Evolutionary conservation across 2,797 vertebrate species (phyloP), one percentile per base, ranked within the genome.

Genomic region (Tragopan temminckii): DNA sequence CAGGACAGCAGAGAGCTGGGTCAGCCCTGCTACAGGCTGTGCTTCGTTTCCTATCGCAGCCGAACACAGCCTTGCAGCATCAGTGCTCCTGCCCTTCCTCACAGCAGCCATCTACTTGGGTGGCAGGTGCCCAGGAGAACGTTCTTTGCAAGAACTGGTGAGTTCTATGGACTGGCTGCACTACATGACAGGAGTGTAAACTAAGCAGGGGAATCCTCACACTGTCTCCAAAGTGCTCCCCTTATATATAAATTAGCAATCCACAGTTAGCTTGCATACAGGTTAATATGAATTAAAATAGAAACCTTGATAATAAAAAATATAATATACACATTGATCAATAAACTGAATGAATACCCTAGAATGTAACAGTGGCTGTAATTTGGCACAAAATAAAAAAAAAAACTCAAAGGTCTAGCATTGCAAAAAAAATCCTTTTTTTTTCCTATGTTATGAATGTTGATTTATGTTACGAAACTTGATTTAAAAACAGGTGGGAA

Each of bases 351-450:
- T 67, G 83, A 80, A 91, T 76, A 93, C 27, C 95, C 86, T 87
- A 89, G 69, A 88, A 88, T 67, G 84, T 94, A 94, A 95, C 82
- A 97, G 72, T 62, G 90, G 80, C 48, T 89, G 84, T 69, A 68
- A 88, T 95, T 95, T 96, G 97, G 96, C 97, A 97, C 96, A 93
- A 96, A 88, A 96, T 29, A 85, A 94, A 88, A 94, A 23, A 33
- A 93, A 89, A 94, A 23, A 35, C 43, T 83, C 61, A 89, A 55
- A 85, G 13, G 46, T 89, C 74, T 67, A 93, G 43, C 50, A 83
- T 35, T 88, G 83, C 85, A 95, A 94, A 96, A 92, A 93, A 96
- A 93, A 75, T n/a, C 35, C 43, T 20, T 75, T 77, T 66, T 59
- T 35, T 5, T 5, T 7, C 3, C 15, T 63, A 63, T 42, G 78